Base-by-base conservation (phyloP, 1,140 invertebrate genomes). In the Zeugodacus cucurbitae region DNA sequence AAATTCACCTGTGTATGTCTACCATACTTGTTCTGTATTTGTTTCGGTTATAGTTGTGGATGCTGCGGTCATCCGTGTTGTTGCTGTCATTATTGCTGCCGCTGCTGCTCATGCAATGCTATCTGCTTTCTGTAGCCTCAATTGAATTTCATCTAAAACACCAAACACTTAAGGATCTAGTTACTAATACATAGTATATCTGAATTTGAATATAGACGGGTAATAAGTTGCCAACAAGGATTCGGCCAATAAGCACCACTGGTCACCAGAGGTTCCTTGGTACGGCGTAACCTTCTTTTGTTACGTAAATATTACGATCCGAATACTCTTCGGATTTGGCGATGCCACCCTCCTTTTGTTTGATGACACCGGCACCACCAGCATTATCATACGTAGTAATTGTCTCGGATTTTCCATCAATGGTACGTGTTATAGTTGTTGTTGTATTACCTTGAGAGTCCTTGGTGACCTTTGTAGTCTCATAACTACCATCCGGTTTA, bases 111-210 rank as follows among this genome's bases (percentile, higher is more conserved):
- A 26, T 82, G 74, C 74, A 82, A 82, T 82, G 74, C 74, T 82
- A 82, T 82, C 74, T 88, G 91, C 91, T 89, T 90, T 92, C 91
- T 92, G 91, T 90, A 90, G 91, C 92, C 91, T 93, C 92, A 93
- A 91, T 90, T 91, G 92, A 91, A 90, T 92, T 91, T 93, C 92
- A 93, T 93, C 92, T 93, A 92, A 93, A 93, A 93, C 92, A 93
- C 92, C 92, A 93, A 93, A 93, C 90, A 91, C 90, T 91, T 89
- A 91, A 89, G 88, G 92, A 90, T 91, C 93, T 93, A 90, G 91
- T 82, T 82, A 82, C 74, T 82, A 82, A 89, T 92, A 93, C 90
- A 91, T 93, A 93, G 64, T 85, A 82, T 88, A 37, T 85, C 74
- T 82, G 74, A 88, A 87, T 85, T 54, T 86, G 59, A 88, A 62